phyloP scores from a whole-genome alignment of 2,888 invertebrate species.

The Pilophorus perplexus region DNA sequence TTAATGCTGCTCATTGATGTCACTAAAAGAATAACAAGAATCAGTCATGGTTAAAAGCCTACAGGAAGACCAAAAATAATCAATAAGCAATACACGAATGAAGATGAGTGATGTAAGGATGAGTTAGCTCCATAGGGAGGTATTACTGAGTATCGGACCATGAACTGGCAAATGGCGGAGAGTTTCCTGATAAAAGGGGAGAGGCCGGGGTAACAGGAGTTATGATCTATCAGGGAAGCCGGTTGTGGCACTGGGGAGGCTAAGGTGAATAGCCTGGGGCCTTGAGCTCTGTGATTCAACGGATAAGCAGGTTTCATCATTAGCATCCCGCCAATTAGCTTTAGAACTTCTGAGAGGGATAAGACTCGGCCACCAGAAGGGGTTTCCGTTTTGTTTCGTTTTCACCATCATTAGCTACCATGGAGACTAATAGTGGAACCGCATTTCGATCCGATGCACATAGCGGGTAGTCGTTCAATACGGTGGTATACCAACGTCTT shows the following conservation, averaged over 20 bases:
- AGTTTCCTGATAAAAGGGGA: too few species aligned
- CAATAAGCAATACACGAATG: too few species aligned
- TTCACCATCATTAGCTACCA: slow-evolving; percentile 38
- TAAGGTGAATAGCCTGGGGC: slow-evolving; percentile 28
- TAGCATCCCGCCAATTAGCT: slow-evolving; percentile 29
- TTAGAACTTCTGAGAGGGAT: slow-evolving; percentile 20
- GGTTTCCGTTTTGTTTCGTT: slow-evolving; percentile 35
- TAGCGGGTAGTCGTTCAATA: slow-evolving; percentile 28
- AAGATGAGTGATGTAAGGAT: too few species aligned
- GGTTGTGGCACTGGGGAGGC: slow-evolving; percentile 2
- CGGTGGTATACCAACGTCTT: background rate
- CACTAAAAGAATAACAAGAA: too few species aligned
- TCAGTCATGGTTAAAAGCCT: too few species aligned
- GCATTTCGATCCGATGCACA: slow-evolving; percentile 34
- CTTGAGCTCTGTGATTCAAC: slow-evolving; percentile 32
- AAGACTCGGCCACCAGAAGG: slow-evolving; percentile 1
- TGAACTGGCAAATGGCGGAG: too few species aligned
- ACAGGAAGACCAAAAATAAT: too few species aligned
- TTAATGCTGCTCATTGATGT: too few species aligned
- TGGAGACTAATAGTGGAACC: slow-evolving; percentile 26
- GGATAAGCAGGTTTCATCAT: slow-evolving; percentile 31
- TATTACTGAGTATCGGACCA: too few species aligned
- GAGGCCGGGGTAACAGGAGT: too few species aligned
- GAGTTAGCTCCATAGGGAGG: too few species aligned
- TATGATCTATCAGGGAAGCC: slow-evolving; percentile 14